Percentiles rank a stretch among this genome's conserved stretches.
Evolutionary conservation across 1,140 invertebrate genomes (phyloP).

Genomic region (Lordiphosa stackelbergi): DNA sequence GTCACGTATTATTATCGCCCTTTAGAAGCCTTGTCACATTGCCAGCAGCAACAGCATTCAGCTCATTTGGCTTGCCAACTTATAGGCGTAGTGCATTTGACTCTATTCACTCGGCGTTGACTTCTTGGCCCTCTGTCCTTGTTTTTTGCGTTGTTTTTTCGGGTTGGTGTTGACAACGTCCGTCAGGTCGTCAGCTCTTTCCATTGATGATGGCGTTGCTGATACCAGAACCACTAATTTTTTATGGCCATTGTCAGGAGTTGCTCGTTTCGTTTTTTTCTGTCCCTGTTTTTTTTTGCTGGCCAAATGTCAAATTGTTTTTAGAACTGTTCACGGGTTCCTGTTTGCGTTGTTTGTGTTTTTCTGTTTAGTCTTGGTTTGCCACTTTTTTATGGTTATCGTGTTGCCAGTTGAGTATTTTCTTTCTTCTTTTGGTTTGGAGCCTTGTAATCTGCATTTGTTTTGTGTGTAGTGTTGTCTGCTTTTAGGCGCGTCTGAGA

Average conservation of each 20-base stretch:
- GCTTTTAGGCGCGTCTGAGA: conserved; percentile 53
- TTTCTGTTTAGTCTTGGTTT: conserved; percentile 39
- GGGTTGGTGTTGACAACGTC: conserved; percentile 61
- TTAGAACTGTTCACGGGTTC: conserved; percentile 52
- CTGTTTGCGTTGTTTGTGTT: conserved; percentile 9
- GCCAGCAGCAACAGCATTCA: conserved; percentile 42
- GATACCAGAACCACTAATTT: conserved; percentile 73
- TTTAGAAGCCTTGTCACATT: conserved; percentile 48
- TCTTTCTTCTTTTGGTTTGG: conserved; percentile 9
- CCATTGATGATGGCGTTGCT: conserved; percentile 65
- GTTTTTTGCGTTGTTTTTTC: conserved; percentile 17
- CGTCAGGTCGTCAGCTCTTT: conserved; percentile 36
- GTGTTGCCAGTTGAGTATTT: conserved; percentile 40
- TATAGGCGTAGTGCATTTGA: conserved; percentile 49
- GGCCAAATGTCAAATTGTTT: conserved; percentile 75
- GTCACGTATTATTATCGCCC: conserved; percentile 70
- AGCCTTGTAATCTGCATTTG: conserved; percentile 10
- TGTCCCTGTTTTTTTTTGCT: conserved; percentile 33
- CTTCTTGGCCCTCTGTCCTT: conserved; percentile 19
- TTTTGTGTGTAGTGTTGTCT: conserved; percentile 34
- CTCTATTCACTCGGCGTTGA: conserved; percentile 27
- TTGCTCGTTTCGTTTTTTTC: conserved; percentile 4
- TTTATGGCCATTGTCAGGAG: conserved; percentile 51
- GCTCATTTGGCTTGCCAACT: conserved; percentile 67
- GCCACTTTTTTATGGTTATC: conserved; percentile 60